These are phyloP conservation scores for Cebidichthys violaceus DNA, from an alignment of 2,113 vertebrate genomes.

Conservation along the genomic window DNA sequence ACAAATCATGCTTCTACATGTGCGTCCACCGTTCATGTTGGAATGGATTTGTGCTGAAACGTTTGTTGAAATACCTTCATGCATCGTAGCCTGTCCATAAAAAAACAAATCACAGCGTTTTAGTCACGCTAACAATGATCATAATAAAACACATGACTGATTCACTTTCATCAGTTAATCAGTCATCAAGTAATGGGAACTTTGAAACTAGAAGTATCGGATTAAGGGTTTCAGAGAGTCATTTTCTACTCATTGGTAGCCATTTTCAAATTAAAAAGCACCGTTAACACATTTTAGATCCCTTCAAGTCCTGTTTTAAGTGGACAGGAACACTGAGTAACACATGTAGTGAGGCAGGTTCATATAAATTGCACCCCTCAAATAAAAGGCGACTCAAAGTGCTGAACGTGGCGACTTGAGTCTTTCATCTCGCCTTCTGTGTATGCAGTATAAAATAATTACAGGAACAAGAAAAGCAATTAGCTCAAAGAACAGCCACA, in stretches of 20 bases:
- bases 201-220: not conserved
- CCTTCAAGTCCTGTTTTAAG: not conserved
- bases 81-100: not conserved
- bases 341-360: not conserved
- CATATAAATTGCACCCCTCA: not conserved
- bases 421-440: not conserved
- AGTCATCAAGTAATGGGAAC: not conserved
- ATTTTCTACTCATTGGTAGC: not conserved
- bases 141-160: not conserved
- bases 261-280: not conserved
- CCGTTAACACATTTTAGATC: not conserved
- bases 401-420: not conserved
- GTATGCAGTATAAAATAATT: constrained; percentile 6
- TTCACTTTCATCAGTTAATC: not conserved
- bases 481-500: not conserved
- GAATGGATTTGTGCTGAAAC: not conserved
- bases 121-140: not conserved
- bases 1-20: not conserved
- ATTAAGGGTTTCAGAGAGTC: not conserved
- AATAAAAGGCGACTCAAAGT: not conserved
- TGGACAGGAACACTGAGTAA: not conserved
- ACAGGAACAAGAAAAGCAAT: constrained; percentile 11
- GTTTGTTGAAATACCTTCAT: not conserved
- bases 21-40: not conserved
- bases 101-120: not conserved